Base-by-base conservation (phyloP, 2,797 vertebrate species). In the Hippopotamyrus pictus region DNA sequence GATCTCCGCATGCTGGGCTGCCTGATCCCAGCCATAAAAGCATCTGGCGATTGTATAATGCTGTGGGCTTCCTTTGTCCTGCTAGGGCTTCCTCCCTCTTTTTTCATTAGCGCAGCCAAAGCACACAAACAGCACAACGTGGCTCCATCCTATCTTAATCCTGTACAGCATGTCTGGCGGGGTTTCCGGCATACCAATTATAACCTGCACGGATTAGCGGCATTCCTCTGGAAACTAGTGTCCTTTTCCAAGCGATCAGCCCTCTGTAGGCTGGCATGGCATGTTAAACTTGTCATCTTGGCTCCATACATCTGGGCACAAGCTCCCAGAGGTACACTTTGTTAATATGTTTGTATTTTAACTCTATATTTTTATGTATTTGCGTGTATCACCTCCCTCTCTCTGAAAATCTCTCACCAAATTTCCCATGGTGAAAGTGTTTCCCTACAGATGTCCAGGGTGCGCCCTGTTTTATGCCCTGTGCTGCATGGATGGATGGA, bases 61-160 rank as follows among this genome's bases (percentile, higher is more conserved):
- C 48, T 51, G 25, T 41, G 17, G 51, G 51, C 22, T 87, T 51
- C 76, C 11, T 50, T 51, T 85, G 48, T 85, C 44, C 46, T 25
- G 3, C 44, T 29, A 85, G 44, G 83, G 22, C 22, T 50, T 50
- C 11, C 83, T 50, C 11, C 25, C 48, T 50, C 46, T 85, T 25
- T 51, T 85, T 50, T 25, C n/a, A 85, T 85, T 85, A 50, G 48
- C 14, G n/a, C 46, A 51, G 48, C 83, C 83, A 51, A 51, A 50
- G 83, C 44, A 53, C 48, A 25, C 48, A 46, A 22, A 85, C 41
- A 50, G 22, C 44, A 53, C 83, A 51, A 48, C 48, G 19, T 44
- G 41, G 76, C 76, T 82, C 76, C 76, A 44, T 82, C 76, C 37
- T 82, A 82, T 82, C 76, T 82, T 82, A 82, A 82, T 82, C 37